Evolutionary conservation across 2,888 invertebrate genomes (phyloP), one percentile per base, ranked within the genome.

Genomic region (Celastrina argiolus): DNA sequence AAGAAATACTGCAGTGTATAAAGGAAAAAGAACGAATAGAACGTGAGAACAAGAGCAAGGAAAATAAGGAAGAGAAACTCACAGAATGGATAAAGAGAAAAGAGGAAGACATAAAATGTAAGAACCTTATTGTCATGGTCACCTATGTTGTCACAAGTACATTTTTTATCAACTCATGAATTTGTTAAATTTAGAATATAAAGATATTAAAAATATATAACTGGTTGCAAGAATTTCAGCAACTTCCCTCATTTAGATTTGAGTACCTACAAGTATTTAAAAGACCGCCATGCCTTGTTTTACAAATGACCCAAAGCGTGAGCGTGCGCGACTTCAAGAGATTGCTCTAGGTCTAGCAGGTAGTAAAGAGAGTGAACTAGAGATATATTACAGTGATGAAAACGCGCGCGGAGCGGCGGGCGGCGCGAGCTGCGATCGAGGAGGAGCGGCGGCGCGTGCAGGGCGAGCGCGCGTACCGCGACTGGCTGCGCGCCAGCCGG

Each of bases 401-500:
- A 71, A 89, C 87, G 6, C 85, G 83, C 28, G 87, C 89, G 63
- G 89, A 92, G 70, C 85, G 89, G n/a, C 79, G 83, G 14, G 84
- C 87, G 3, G 86, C 92, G 12, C 89, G 92, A 45, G 76, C 80
- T 7, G 84, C 87, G 0, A 92, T 92, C 34, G 93, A 93, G 4
- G 92, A 92, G 42, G 88, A 92, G 72, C 85, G 84, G 22, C 86
- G 93, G 36, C 81, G 92, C 1, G 83, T 90, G 42, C 86, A 92
- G 65, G 93, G 92, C 68, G 86, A 91, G 71, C 91, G 84, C 58
- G 94, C 94, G 0, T 94, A 93, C 74, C 85, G 92, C 41, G 91
- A 92, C 72, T 94, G 94, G 94, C 81, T 93, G 69, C 88, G 92
- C 67, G 92, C 87, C 51, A 92, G 94, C 70, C 94, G 92, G 83